Percentiles rank a stretch among this genome's conserved stretches.
Conservation (phyloP, 2,113 vertebrate species). For the Microcebus ravelobensis region DNA sequence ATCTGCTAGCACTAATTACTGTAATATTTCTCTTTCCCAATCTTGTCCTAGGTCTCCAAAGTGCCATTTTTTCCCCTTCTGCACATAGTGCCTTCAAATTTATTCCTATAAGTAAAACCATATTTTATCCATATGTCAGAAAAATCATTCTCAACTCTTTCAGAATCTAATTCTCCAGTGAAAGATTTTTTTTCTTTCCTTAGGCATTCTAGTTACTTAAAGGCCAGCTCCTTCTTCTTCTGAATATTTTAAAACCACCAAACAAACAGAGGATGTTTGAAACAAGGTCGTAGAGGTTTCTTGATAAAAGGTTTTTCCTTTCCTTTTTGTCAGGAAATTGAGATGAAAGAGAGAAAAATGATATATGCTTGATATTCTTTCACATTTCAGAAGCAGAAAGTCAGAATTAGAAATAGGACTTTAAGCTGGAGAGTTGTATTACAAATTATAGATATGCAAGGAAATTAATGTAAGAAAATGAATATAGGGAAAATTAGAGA, state of each 20-base stretch:
- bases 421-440: neutral
- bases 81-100: neutral
- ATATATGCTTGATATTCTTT: neutral
- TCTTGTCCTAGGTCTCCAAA: neutral
- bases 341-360: conserved; percentile 32
- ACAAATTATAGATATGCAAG: neutral
- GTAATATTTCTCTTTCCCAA: neutral
- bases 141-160: neutral
- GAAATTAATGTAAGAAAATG: conserved; percentile 37
- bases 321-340: neutral
- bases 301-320: neutral
- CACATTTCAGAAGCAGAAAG: conserved; percentile 2
- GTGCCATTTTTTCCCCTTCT: too few relatives aligned
- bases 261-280: neutral
- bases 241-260: neutral
- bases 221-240: neutral
- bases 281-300: neutral
- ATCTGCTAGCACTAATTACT: neutral
- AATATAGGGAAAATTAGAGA: neutral
- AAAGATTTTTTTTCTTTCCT: neutral
- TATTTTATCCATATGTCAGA: neutral
- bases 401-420: neutral
- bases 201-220: neutral
- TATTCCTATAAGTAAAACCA: neutral
- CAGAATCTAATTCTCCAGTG: neutral